Evolutionary conservation across 2,888 invertebrate species (phyloP), one percentile per base, ranked within the genome.

Genomic region (Lycaena phlaeas): DNA sequence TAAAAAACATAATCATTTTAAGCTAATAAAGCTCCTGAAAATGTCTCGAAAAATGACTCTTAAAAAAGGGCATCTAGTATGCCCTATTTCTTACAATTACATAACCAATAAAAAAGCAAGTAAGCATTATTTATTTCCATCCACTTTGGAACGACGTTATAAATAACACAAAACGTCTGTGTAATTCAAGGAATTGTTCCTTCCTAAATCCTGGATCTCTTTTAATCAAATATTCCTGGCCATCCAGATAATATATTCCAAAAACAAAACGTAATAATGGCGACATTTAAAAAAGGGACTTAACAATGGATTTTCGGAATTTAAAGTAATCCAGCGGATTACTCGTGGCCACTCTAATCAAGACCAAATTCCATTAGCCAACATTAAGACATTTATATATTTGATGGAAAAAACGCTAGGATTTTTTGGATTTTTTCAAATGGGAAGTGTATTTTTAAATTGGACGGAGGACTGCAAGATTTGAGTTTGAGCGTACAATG

Each of bases 301-400:
- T 22, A 29, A 27, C 30, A 41, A 41, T 36, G 44, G 43, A 46
- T 43, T 39, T 29, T 41, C 12, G 40, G 42, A 46, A 45, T 50
- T 52, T 49, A 44, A 52, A 50, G 52, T 46, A 52, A 53, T 45
- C 53, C 41, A 27, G 27, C n/a, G 45, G 51, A 48, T 53, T 53
- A 51, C 41, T 39, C 41, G 46, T 45, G 48, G 41, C 51, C 54
- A 55, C 54, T 54, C 52, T 54, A 55, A 55, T 55, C 54, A 54
- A 47, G 47, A 44, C 42, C 38, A 46, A 43, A 46, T 46, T 45
- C 50, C 45, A 54, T 52, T 52, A 44, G 42, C 40, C 42, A 39
- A 43, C 43, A 45, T 50, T 46, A 42, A 40, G 31, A 39, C 36
- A 18, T 28, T 34, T 22, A 34, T 43, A 40, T 25, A 40, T 31